These are phyloP conservation scores for Mamestra configurata DNA, from an alignment of 1,140 invertebrate species.

Conservation along the genomic window DNA sequence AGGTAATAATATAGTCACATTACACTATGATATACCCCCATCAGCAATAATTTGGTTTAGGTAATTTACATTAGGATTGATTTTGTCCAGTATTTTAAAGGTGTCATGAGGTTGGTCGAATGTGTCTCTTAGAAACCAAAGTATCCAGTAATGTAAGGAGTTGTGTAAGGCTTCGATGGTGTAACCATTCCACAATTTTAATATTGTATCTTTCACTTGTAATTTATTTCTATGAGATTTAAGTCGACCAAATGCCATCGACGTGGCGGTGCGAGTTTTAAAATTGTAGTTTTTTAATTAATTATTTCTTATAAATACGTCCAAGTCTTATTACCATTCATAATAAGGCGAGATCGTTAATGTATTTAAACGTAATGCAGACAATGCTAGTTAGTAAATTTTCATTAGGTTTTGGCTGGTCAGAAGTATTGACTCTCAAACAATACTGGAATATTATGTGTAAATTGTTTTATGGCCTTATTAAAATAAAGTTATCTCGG, in stretches of 20 bases:
- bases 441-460: constrained; percentile 62
- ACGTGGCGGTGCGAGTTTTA: constrained; percentile 53
- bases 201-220: constrained; percentile 48
- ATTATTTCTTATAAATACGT: constrained; percentile 58
- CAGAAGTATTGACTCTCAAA: constrained; percentile 59
- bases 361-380: constrained; percentile 63
- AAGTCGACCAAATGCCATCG: constrained; percentile 58
- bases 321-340: constrained; percentile 59
- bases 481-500: constrained; percentile 64
- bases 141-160: constrained; percentile 64
- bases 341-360: constrained; percentile 56
- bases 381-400: constrained; percentile 77
- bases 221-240: constrained; percentile 60
- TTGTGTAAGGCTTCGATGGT: constrained; percentile 52
- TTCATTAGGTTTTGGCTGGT: constrained; percentile 71
- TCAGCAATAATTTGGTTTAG: constrained; percentile 83
- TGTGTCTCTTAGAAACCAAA: constrained; percentile 76
- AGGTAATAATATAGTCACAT: constrained; percentile 80
- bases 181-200: constrained; percentile 51
- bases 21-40: constrained; percentile 74
- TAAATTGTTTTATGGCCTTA: constrained; percentile 82
- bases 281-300: constrained; percentile 55
- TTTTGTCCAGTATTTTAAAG: constrained; percentile 74
- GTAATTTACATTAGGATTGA: constrained; percentile 71
- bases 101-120: constrained; percentile 63